phyloP scores from a whole-genome alignment of 2,797 vertebrate species.

The Taeniopygia guttata region DNA sequence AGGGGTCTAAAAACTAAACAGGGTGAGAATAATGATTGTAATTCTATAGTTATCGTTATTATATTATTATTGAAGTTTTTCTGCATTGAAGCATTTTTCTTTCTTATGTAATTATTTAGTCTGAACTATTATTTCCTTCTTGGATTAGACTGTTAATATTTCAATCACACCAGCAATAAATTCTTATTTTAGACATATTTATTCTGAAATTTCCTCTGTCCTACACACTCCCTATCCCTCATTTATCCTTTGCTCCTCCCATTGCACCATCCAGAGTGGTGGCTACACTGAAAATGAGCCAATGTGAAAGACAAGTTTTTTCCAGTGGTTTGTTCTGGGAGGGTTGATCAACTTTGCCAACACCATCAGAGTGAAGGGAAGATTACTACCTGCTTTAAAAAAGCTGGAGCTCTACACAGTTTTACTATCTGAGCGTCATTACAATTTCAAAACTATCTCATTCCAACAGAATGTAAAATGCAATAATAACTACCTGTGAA shows the following conservation, averaged over 20 bases:
- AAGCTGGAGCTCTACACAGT: background rate
- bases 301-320: background rate
- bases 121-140: background rate
- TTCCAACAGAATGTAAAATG: constrained; percentile 5
- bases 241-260: background rate
- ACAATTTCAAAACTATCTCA: constrained; percentile 32
- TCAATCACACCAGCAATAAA: background rate
- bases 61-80: background rate
- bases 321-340: background rate
- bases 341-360: background rate
- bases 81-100: background rate
- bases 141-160: background rate
- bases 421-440: background rate
- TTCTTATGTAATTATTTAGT: background rate
- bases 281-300: background rate
- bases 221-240: accelerated
- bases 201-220: background rate
- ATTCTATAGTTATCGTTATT: background rate
- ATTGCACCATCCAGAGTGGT: background rate
- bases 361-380: background rate
- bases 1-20: background rate
- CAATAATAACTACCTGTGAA: constrained; percentile 12
- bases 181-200: background rate
- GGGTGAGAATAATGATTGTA: background rate
- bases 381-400: background rate